phyloP scores from a whole-genome alignment of 2,888 invertebrate genomes.

The Diarsia mendica region DNA sequence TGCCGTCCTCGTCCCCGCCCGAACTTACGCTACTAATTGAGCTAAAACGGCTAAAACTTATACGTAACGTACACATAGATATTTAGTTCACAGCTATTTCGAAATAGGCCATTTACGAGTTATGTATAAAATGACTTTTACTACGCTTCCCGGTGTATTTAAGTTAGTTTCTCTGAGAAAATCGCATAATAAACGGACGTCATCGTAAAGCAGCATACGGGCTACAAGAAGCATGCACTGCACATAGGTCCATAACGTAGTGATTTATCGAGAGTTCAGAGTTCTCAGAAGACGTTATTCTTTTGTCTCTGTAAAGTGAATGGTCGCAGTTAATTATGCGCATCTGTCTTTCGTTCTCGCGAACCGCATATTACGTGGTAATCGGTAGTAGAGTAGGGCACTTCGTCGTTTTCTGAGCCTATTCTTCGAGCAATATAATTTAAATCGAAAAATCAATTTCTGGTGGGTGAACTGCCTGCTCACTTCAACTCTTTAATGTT shows the following conservation, averaged over 20 bases:
- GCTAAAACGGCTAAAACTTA: slow-evolving; percentile 55
- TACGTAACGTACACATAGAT: slow-evolving; percentile 48
- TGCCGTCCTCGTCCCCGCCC: slow-evolving; percentile 37
- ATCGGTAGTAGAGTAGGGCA: slow-evolving; percentile 7
- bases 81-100: slow-evolving; percentile 44
- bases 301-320: slow-evolving; percentile 44
- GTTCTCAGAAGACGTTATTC: slow-evolving; percentile 51
- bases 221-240: slow-evolving; percentile 1
- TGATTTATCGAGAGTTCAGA: slow-evolving; percentile 56
- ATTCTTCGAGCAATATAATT: slow-evolving; percentile 16
- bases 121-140: slow-evolving; percentile 60
- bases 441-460: slow-evolving; percentile 13
- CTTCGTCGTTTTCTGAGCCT: slow-evolving; percentile 20
- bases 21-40: slow-evolving; percentile 57
- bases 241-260: slow-evolving; percentile 19
- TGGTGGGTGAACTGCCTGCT: neutral
- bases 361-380: slow-evolving; percentile 35
- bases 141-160: slow-evolving; percentile 61
- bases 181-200: slow-evolving; percentile 38
- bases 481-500: neutral
- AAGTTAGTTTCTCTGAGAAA: slow-evolving; percentile 54
- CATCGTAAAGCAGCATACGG: slow-evolving; percentile 53
- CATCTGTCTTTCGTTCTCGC: slow-evolving; percentile 47
- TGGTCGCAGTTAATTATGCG: slow-evolving; percentile 53
- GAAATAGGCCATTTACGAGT: slow-evolving; percentile 56